phyloP scores from a whole-genome alignment of 2,113 vertebrate species.

The Sterrhoptilus dennistouni region DNA sequence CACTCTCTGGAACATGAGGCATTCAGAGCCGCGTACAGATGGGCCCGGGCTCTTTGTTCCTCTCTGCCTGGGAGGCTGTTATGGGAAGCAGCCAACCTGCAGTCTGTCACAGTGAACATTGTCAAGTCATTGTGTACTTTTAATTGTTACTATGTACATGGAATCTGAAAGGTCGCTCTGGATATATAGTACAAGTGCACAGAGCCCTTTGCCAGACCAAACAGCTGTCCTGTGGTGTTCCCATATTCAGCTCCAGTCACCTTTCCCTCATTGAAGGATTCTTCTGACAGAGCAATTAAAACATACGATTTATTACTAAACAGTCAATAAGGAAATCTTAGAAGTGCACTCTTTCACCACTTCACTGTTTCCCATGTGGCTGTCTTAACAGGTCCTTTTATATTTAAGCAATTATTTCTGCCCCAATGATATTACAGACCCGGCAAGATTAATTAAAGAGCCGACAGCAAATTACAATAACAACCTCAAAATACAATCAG shows the following conservation, averaged over 20 bases:
- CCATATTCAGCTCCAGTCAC: constrained; percentile 69
- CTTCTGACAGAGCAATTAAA: constrained; percentile 73
- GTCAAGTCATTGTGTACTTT: constrained; percentile 73
- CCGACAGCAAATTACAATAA: constrained; percentile 35
- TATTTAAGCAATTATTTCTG: constrained; percentile 48
- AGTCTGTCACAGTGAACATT: constrained; percentile 75
- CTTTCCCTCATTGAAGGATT: constrained; percentile 67
- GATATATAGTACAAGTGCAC: constrained; percentile 72
- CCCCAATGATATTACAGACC: background rate
- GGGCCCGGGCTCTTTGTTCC: constrained; percentile 72
- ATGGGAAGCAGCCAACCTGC: constrained; percentile 77
- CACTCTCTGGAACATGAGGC: constrained; percentile 73
- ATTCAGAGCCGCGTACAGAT: constrained; percentile 73
- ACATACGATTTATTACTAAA: constrained; percentile 70
- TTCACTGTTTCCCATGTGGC: constrained; percentile 29
- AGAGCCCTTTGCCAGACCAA: constrained; percentile 73
- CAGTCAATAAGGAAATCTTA: constrained; percentile 47
- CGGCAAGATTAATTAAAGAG: background rate
- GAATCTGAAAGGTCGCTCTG: constrained; percentile 74
- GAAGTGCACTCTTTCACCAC: constrained; percentile 42
- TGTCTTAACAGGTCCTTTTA: constrained; percentile 37
- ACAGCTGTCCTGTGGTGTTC: constrained; percentile 72
- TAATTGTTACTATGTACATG: constrained; percentile 78
- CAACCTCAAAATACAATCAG: background rate
- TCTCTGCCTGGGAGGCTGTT: constrained; percentile 73